phyloP scores from a whole-genome alignment of 2,113 vertebrate species.

The Datnioides undecimradiatus region DNA sequence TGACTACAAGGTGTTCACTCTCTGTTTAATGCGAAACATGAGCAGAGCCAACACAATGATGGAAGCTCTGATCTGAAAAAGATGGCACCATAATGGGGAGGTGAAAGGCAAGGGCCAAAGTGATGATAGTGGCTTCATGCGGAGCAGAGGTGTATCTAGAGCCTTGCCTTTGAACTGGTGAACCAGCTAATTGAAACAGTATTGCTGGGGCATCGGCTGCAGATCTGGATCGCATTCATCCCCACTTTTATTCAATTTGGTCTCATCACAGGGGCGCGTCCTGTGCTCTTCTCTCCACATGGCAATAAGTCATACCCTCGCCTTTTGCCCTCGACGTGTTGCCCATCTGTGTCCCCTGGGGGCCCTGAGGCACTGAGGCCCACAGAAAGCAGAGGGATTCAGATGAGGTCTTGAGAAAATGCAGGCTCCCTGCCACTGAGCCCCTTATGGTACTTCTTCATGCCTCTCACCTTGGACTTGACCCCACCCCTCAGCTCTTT shows the following conservation, averaged over 20 bases:
- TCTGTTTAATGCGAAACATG: slow-evolving; percentile 82
- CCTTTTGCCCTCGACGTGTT: slow-evolving; percentile 84
- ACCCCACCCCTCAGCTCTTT: slow-evolving; percentile 56
- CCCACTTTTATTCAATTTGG: slow-evolving; percentile 81
- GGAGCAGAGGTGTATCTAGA: slow-evolving; percentile 71
- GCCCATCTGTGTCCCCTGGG: slow-evolving; percentile 84
- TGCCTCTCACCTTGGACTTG: slow-evolving; percentile 83
- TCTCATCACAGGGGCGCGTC: slow-evolving; percentile 65
- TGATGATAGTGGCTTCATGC: slow-evolving; percentile 79
- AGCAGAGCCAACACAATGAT: slow-evolving; percentile 46
- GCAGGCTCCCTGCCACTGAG: slow-evolving; percentile 69
- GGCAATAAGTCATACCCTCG: slow-evolving; percentile 85
- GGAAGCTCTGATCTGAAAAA: slow-evolving; percentile 65
- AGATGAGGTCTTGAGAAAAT: slow-evolving; percentile 77
- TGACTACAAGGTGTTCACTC: slow-evolving; percentile 50
- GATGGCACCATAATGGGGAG: slow-evolving; percentile 68
- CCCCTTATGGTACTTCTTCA: slow-evolving; percentile 81
- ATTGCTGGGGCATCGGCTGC: slow-evolving; percentile 70
- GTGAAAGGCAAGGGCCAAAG: slow-evolving; percentile 70
- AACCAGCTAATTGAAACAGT: slow-evolving; percentile 85
- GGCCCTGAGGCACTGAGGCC: slow-evolving; percentile 53
- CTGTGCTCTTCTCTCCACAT: slow-evolving; percentile 65
- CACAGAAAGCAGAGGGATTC: slow-evolving; percentile 57
- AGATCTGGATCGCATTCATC: slow-evolving; percentile 85
- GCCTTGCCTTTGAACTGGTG: slow-evolving; percentile 82